These are phyloP conservation scores for Periophthalmodon schlosseri DNA, from an alignment of 2,113 vertebrate genomes.

Conservation along the genomic window DNA sequence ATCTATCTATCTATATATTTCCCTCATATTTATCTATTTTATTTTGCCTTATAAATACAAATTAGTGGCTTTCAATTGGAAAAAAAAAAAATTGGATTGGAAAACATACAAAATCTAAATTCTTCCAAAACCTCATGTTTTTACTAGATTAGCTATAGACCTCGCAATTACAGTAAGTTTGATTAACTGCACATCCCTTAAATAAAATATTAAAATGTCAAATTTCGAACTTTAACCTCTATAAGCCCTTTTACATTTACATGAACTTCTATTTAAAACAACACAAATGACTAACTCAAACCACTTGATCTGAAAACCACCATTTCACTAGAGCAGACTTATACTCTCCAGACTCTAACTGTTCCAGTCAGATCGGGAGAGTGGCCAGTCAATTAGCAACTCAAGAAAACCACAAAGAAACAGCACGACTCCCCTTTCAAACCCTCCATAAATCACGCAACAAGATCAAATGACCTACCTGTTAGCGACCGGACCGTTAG, in stretches of 20 bases:
- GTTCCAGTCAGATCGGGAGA: conserved; percentile 34
- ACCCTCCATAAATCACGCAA: conserved; percentile 57
- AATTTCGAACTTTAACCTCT: not conserved
- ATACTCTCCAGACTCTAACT: not conserved
- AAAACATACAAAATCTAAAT: too few species aligned
- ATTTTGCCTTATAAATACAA: too few species aligned
- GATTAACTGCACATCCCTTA: too few species aligned
- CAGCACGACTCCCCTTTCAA: conserved; percentile 55
- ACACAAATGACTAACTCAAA: not conserved
- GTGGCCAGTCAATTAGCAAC: conserved; percentile 33
- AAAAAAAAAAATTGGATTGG: too few species aligned
- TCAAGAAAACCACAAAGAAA: conserved; percentile 45
- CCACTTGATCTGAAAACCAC: not conserved
- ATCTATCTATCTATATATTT: too few species aligned
- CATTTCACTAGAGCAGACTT: conserved; percentile 9
- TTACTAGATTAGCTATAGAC: too few species aligned
- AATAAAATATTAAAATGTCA: too few species aligned
- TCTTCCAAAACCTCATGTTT: too few species aligned
- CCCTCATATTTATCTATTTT: too few species aligned
- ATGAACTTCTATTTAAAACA: not conserved
- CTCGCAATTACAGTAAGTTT: too few species aligned
- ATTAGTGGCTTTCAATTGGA: too few species aligned
- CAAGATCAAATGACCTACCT: conserved; percentile 67
- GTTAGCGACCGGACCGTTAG: conserved; percentile 16
- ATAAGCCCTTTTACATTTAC: not conserved